These are phyloP conservation scores for Muricea muricata DNA, from an alignment of 92 coral and sea anemone genomes.

Conservation along the genomic window DNA sequence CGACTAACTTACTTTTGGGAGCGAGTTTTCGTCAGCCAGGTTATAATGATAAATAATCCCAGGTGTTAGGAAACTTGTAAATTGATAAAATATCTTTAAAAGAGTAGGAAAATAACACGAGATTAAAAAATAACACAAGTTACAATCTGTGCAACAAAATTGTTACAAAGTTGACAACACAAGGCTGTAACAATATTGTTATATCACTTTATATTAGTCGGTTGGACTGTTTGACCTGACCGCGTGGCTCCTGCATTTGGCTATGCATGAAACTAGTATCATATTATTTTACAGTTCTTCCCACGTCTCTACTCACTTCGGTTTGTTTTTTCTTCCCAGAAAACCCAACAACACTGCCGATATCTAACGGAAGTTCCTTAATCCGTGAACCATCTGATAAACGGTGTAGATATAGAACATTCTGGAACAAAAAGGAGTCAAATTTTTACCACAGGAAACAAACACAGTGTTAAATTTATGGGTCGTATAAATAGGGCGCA, in stretches of 20 bases:
- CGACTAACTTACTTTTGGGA: slow-evolving; percentile 80
- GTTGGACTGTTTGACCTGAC: too few species aligned
- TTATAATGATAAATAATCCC: slow-evolving; percentile 90
- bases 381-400: slow-evolving; percentile 80
- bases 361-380: slow-evolving; percentile 85
- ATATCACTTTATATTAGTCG: too few species aligned
- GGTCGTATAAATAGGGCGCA: too few species aligned
- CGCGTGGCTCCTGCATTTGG: too few species aligned
- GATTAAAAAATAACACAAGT: too few species aligned
- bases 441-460: too few species aligned
- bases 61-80: slow-evolving; percentile 90
- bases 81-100: slow-evolving; percentile 86
- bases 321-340: slow-evolving; percentile 85
- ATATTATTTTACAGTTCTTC: too few species aligned
- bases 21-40: slow-evolving; percentile 64
- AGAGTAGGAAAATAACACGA: background rate
- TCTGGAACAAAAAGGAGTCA: slow-evolving; percentile 65
- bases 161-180: too few species aligned
- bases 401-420: slow-evolving; percentile 80
- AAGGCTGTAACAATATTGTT: too few species aligned
- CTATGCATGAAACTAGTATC: too few species aligned
- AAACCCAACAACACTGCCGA: slow-evolving; percentile 86
- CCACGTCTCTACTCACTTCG: slow-evolving; percentile 81
- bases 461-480: too few species aligned
- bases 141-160: too few species aligned